Percentiles rank a stretch among this genome's conserved stretches.
These are phyloP conservation scores for Dryomyza anilis DNA, from an alignment of 2,888 invertebrate genomes.

Conservation along the genomic window DNA sequence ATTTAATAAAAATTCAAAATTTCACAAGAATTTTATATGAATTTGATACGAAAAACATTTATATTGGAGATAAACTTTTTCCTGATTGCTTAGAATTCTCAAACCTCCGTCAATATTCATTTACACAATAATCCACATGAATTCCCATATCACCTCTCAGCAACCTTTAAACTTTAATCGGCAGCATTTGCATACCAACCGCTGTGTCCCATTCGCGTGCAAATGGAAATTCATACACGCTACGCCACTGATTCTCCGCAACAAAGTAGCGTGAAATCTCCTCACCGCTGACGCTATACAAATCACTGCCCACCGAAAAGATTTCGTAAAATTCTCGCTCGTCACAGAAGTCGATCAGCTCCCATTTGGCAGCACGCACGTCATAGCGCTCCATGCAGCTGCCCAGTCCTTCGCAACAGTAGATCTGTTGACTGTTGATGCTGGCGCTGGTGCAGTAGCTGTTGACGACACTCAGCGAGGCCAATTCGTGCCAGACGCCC, in stretches of 20 bases:
- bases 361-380: constrained; percentile 45
- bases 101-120: too few species aligned
- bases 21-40: too few species aligned
- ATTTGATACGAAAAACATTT: too few species aligned
- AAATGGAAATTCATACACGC: constrained; percentile 40
- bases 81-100: too few species aligned
- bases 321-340: constrained; percentile 50
- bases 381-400: constrained; percentile 50
- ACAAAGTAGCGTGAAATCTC: constrained; percentile 43
- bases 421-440: constrained; percentile 43
- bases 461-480: constrained; percentile 44
- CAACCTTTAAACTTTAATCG: constrained; percentile 22
- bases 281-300: constrained; percentile 46
- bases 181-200: constrained; percentile 41
- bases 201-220: constrained; percentile 50
- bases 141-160: too few species aligned
- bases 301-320: constrained; percentile 44
- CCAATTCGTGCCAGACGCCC: constrained; percentile 44
- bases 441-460: constrained; percentile 49
- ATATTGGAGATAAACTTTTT: too few species aligned
- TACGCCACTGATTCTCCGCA: constrained; percentile 40
- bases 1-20: too few species aligned
- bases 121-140: too few species aligned
- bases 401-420: constrained; percentile 48
- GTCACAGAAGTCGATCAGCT: constrained; percentile 46